Evolutionary conservation across 2,888 invertebrate species (phyloP).

Genomic region (Petrophora chlorosata): DNA sequence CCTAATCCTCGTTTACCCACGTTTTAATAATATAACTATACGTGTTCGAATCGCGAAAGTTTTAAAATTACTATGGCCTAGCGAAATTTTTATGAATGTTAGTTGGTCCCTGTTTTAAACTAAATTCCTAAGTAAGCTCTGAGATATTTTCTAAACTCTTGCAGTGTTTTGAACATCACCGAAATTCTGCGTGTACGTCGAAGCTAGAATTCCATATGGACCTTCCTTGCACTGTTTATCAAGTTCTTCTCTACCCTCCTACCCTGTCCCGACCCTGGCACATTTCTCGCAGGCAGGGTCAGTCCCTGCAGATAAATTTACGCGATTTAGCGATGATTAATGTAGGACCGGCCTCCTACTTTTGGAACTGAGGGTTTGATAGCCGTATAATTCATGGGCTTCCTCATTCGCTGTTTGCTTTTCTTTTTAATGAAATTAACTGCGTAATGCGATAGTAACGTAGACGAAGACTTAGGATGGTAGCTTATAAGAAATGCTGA

Average conservation of each 20-base stretch:
- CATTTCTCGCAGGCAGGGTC: slow-evolving; percentile 30
- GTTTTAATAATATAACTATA: too few relatives aligned
- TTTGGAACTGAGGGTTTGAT: slow-evolving; percentile 18
- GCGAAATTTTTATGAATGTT: too few relatives aligned
- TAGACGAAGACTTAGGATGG: too few relatives aligned
- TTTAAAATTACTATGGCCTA: too few relatives aligned
- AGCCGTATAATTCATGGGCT: slow-evolving; percentile 20
- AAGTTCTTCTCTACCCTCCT: neutral
- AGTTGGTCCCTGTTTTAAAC: too few relatives aligned
- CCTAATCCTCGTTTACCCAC: too few relatives aligned
- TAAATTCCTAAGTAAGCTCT: too few relatives aligned
- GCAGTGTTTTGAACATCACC: too few relatives aligned
- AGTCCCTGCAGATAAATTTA: slow-evolving; percentile 49
- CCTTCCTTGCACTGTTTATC: neutral
- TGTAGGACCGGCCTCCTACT: slow-evolving; percentile 37
- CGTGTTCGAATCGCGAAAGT: too few relatives aligned
- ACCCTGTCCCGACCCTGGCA: neutral
- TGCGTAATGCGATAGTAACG: neutral
- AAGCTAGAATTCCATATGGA: neutral
- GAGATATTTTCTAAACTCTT: too few relatives aligned
- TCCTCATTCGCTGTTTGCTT: slow-evolving; percentile 9
- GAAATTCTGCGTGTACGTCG: neutral
- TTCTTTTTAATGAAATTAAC: slow-evolving; percentile 8
- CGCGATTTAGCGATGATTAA: slow-evolving; percentile 56
- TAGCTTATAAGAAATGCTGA: too few relatives aligned